Evolutionary conservation across 2,113 vertebrate genomes (phyloP).

Genomic region (Mormyrus lacerda): DNA sequence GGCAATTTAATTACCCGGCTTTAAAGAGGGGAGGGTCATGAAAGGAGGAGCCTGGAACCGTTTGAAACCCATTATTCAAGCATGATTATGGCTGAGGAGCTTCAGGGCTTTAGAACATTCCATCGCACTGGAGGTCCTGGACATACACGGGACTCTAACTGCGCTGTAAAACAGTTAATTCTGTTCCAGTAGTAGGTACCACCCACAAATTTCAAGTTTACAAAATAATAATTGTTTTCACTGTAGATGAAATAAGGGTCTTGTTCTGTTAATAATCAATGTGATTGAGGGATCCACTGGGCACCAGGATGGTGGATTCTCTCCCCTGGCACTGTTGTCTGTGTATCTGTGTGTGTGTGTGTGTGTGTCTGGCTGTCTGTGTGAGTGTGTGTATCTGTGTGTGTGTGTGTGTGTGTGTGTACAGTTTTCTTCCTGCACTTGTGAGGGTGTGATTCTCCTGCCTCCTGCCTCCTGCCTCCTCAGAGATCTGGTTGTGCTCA

Average conservation of each 20-base stretch:
- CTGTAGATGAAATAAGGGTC: not conserved
- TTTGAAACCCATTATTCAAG: not conserved
- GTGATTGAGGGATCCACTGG: not conserved
- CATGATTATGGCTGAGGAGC: not conserved
- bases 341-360: not conserved
- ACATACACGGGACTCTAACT: not conserved
- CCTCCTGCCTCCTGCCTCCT: not conserved
- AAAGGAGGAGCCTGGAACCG: not conserved
- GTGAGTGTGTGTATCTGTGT: not conserved
- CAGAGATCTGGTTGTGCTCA: not conserved
- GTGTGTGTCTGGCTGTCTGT: not conserved
- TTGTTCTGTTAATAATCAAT: not conserved
- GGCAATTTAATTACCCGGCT: not conserved
- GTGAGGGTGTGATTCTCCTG: not conserved
- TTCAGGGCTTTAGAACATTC: not conserved
- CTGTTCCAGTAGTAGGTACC: not conserved
- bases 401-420: not conserved
- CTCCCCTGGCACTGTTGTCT: not conserved
- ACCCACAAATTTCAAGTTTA: not conserved
- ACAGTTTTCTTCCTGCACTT: not conserved
- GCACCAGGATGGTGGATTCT: not conserved
- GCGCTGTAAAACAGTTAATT: not conserved
- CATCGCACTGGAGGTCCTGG: constrained; percentile 8
- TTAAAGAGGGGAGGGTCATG: constrained; percentile 3
- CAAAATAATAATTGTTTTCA: not conserved